Evolutionary conservation across 2,113 vertebrate genomes (phyloP), one percentile per base, ranked within the genome.

Genomic region (Bufo bufo): DNA sequence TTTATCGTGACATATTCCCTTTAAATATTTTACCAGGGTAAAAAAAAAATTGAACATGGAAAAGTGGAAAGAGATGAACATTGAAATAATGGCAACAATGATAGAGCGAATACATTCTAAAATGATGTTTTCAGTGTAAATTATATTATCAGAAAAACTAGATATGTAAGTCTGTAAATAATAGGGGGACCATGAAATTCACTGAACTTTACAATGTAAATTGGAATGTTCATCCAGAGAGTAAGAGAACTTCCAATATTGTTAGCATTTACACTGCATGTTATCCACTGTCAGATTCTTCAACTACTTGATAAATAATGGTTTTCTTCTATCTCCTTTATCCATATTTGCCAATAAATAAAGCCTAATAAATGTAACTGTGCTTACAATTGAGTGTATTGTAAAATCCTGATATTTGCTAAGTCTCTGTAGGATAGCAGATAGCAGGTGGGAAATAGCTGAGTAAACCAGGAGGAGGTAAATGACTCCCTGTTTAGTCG

Each of bases 371-470:
- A 77, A 52, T 4, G 17, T 77, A 77, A 77, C 75, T 91, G 58
- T 83, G 56, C 90, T 94, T 89, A 72, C 90, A 82, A 86, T 92
- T 93, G 91, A 84, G 90, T 91, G 93, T 92, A 93, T 88, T 91
- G 87, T 91, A 90, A 90, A 89, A 89, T 91, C 91, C 86, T 91
- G 82, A 77, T 89, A 91, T 82, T 90, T 91, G 90, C 91, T 91
- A 93, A 92, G 91, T 93, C 91, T 91, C 93, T 90, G 90, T 92
- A 91, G 89, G 75, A 93, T 90, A 92, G 90, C 92, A 94, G 93
- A 96, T 92, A 93, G 89, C 81, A 93, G 92, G 92, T 94, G 96
- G 94, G 93, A 94, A 96, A 95, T 93, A 93, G 90, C 91, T 93
- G 89, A 91, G 92, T 93, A 93, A 92, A 91, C 92, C 92, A 91